Evolutionary conservation across 1,140 invertebrate species (phyloP), one percentile per base, ranked within the genome.

Genomic region (Drosophila setifemur): DNA sequence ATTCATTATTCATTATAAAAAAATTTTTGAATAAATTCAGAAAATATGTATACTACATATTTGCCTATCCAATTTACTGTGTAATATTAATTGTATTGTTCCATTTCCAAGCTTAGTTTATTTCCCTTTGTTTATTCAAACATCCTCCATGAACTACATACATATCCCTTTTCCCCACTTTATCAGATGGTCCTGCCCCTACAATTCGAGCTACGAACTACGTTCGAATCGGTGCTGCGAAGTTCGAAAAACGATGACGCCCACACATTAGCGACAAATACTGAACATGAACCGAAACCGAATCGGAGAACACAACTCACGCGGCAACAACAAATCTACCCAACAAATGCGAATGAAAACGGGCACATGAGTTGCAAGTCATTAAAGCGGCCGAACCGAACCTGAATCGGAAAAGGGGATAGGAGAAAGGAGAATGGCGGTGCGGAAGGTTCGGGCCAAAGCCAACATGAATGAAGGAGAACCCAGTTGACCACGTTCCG

Each of bases 401-500:
- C 0, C 35, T 21, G 16, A 25, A 52, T 5, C 45, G 52, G 39
- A 55, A 25, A 3, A 9, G 9, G 11, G 29, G 18, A 11, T 7
- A 9, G 31, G n/a, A 9, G 8, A 35, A 12, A 55, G 18, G 25
- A 3, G 9, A 6, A n/a, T 7, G 3, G 33, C 9, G 12, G 18
- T 39, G 6, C 11, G 6, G 9, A 35, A 7, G 16, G 9, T 25
- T 52, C 49, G 37, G 11, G 40, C 28, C 23, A 18, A 23, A 69
- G 31, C 55, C 60, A 68, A 71, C 81, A 86, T 86, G 81, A 86
- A 86, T 86, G 82, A 79, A 86, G 81, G 75, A 86, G 81, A 86
- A 86, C 49, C 33, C 42, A 19, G 52, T 43, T 50, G 60, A 26
- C 49, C 74, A 79, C 23, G 57, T 82, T 63, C 69, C 74, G 64